A percentile compares a stretch with the other conserved stretches of the same genome.
Conservation (phyloP, 2,797 vertebrate species). For the Pipistrellus pygmaeus region DNA sequence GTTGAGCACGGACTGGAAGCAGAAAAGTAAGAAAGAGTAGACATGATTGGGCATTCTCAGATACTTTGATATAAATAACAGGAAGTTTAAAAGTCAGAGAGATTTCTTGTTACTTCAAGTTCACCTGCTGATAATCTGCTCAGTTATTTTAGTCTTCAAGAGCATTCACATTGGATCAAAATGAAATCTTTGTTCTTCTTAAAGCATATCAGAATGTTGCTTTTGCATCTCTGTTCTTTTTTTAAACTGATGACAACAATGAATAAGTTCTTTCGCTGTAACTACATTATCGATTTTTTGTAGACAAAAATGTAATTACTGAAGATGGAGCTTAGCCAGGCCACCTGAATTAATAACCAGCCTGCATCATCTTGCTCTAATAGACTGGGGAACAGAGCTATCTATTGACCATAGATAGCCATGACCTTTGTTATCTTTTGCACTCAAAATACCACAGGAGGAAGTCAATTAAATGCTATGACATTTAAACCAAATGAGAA, state of each 20-base stretch:
- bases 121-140: slow-evolving; percentile 18
- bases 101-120: slow-evolving; percentile 55
- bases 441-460: slow-evolving; percentile 62
- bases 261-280: slow-evolving; percentile 50
- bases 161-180: slow-evolving; percentile 35
- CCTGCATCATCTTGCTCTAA: slow-evolving; percentile 15
- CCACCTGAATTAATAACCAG: slow-evolving; percentile 77
- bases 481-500: slow-evolving; percentile 41
- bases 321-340: slow-evolving; percentile 65
- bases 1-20: neutral
- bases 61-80: slow-evolving; percentile 33
- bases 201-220: slow-evolving; percentile 51
- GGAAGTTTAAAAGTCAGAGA: slow-evolving; percentile 5
- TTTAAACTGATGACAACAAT: slow-evolving; percentile 67
- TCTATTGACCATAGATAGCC: slow-evolving; percentile 60
- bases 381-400: neutral
- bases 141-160: slow-evolving; percentile 54
- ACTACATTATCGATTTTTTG: slow-evolving; percentile 41
- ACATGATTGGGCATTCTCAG: slow-evolving; percentile 19
- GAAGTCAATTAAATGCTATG: slow-evolving; percentile 26
- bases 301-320: slow-evolving; percentile 57
- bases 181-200: slow-evolving; percentile 68
- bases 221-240: neutral
- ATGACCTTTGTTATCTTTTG: slow-evolving; percentile 71
- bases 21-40: neutral